These are phyloP conservation scores for Amphipyra berbera DNA, from an alignment of 2,888 invertebrate genomes.

Conservation along the genomic window DNA sequence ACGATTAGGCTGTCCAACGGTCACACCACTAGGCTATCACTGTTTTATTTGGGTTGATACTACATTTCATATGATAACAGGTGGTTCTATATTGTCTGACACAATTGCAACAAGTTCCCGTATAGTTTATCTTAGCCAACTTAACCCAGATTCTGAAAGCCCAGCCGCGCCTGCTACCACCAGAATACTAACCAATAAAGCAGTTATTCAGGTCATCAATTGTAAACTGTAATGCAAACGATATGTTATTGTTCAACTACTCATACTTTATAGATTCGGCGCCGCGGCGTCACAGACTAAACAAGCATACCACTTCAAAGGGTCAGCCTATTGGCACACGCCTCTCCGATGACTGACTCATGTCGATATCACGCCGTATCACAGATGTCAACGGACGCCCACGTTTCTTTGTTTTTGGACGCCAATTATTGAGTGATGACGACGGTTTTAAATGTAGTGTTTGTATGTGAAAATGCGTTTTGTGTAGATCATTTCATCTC, in stretches of 20 bases:
- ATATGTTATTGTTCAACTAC: slow-evolving; percentile 12
- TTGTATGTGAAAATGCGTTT: too few relatives aligned
- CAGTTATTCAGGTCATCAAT: slow-evolving; percentile 25
- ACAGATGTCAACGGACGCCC: slow-evolving; percentile 46
- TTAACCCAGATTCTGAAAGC: too few relatives aligned
- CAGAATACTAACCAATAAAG: not conserved
- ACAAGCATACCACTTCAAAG: slow-evolving; percentile 45
- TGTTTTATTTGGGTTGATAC: too few relatives aligned
- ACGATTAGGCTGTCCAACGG: too few relatives aligned
- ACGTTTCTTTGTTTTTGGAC: slow-evolving; percentile 33
- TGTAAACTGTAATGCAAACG: slow-evolving; percentile 11
- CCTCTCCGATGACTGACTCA: slow-evolving; percentile 42
- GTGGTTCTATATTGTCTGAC: too few relatives aligned
- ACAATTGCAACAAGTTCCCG: too few relatives aligned
- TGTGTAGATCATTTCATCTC: too few relatives aligned
- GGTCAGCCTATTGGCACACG: slow-evolving; percentile 29
- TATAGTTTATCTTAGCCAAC: too few relatives aligned
- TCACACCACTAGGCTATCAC: too few relatives aligned
- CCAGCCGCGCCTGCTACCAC: too few relatives aligned
- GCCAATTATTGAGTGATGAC: slow-evolving; percentile 26
- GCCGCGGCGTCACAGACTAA: slow-evolving; percentile 34
- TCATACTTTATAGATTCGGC: slow-evolving; percentile 11
- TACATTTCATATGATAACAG: too few relatives aligned
- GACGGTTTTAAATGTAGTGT: not conserved
- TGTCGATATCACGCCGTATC: slow-evolving; percentile 30